Evolutionary conservation across 2,888 invertebrate genomes (phyloP), one percentile per base, ranked within the genome.

Genomic region (Cryptosula pallasiana): DNA sequence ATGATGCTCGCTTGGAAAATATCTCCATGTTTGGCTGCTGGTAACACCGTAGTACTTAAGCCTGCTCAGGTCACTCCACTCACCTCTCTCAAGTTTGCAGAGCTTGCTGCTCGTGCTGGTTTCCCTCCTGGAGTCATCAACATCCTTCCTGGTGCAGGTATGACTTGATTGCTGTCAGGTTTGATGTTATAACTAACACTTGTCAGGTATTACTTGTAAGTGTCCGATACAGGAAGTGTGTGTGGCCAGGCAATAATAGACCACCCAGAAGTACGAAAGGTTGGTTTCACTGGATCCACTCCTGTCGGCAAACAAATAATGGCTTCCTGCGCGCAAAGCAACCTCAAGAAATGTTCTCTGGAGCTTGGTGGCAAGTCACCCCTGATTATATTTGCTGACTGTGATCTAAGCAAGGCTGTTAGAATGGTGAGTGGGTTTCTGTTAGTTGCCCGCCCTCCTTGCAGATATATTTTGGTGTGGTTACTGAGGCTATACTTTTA

Each of bases 1-100:
- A 97, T 98, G 97, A 98, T 97, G 97, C 86, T 97, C 13, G 93
- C 95, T 0, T 97, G 96, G 96, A 97, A 97, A 85, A 95, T 96
- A 94, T 95, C 96, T 0, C 94, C 97, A 1, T 97, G 96, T 81
- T 87, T 97, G 69, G 95, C 96, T 0, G 95, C 96, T 9, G 97
- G 97, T 54, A 97, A 97, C 82, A 95, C 96, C 0, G 95, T 96
- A 0, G 90, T 97, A 0, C 92, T 96, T 84, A 97, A 97, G 85
- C 97, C 97, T 0, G 96, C 97, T 0, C 88, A 87, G 83, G 90
- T 90, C 0, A 94, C 94, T 72, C 95, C 97, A 0, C 86, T 97
- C 32, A 96, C 96, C 0, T 96, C 97, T 0, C 86, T 97, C 23
- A 97, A 97, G 83, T 95, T 97, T 84, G 96, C 95, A 0, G 96